Evolutionary conservation across 64 coral and sea anemone species (phyloP), one percentile per base, ranked within the genome.

Genomic region (Montipora capricornis): DNA sequence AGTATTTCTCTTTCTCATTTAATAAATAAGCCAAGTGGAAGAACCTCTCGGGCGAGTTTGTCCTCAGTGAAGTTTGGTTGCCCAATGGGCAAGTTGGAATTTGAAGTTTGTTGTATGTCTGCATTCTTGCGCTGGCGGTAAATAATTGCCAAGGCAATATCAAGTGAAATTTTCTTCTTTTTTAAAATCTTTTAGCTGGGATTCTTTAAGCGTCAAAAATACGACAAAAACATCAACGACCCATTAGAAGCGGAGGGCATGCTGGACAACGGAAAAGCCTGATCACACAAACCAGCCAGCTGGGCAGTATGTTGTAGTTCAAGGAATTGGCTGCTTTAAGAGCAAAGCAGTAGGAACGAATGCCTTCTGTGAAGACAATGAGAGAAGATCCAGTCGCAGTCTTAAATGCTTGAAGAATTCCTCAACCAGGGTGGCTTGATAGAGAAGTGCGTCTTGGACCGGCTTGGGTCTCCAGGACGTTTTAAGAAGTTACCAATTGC

Each of bases 201-300:
- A 74, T 93, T 93, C 22, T 93, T 93, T 64, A 93, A 88, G 76
- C 83, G 92, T 19, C 85, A 93, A 74, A 93, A 79, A 47, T 93
- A 80, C 74, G 92, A 93, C 87, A 87, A 87, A 58, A 93, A 93
- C n/a, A 87, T 93, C 22, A 93, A 61, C 12, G 82, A 79, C 48
- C 47, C 84, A 20, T 4, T 5, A 50, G 92, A 93, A 48, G 48
- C 6, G 58, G 84, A 93, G 11, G 84, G 52, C 57, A 93, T 93
- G 84, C 22, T 93, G 45, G 78, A 69, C 49, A 87, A 87, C 53
- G 80, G 74, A 61, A 88, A 88, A 22, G 82, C 19, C 14, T 86
- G 67, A 86, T 15, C 7, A 29, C 29, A 29, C 6, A 12, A 11
- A 14, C 10, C 60, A 0, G 0, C 9, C 52, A 11, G 10, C 53